Evolutionary conservation across 2,797 vertebrate genomes (phyloP), one percentile per base, ranked within the genome.

Genomic region (Accipiter superciliosus): DNA sequence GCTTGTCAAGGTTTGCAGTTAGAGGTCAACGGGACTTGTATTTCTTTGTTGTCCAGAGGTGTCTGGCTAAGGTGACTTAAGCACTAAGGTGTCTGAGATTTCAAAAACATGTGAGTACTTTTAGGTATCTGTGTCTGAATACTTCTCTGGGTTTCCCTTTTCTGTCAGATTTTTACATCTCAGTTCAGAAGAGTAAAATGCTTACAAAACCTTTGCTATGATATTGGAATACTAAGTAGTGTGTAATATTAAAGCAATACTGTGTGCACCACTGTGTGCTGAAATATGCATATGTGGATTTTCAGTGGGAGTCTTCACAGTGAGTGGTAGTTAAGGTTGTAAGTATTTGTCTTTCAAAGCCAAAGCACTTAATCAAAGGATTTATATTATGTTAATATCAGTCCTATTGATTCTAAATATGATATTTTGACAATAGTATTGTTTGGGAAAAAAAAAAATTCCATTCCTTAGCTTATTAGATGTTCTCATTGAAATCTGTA

Each of bases 261-360:
- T 4, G 2, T 2, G 18, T 37, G 53, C 19, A 15, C 15, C 40
- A 5, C 45, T 40, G 37, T 53, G 26, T 63, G 66, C 73, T 91
- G 62, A 9, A 70, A n/a, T 25, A 4, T 3, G 13, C 15, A 5
- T 5, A 0, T 4, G 25, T 47, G 66, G 61, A 3, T 57, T 87
- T 61, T 26, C 39, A 33, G 49, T 72, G 61, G 11, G 62, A 63
- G 13, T 42, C 45, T 22, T 91, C 21, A 8, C 29, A 22, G 4
- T 15, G 55, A 57, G 55, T 19, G 13, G 11, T 29, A 25, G 35
- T 35, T 79, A 49, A 77, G 31, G 31, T 44, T 67, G 61, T 58
- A 89, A 87, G 40, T 73, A 69, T 69, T 83, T 79, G 59, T 59
- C 53, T 87, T 69, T 91, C 77, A 15, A 15, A 74, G 37, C 72